Conservation (phyloP, 2,888 invertebrate genomes). For the Cylindroiulus punctatus region DNA sequence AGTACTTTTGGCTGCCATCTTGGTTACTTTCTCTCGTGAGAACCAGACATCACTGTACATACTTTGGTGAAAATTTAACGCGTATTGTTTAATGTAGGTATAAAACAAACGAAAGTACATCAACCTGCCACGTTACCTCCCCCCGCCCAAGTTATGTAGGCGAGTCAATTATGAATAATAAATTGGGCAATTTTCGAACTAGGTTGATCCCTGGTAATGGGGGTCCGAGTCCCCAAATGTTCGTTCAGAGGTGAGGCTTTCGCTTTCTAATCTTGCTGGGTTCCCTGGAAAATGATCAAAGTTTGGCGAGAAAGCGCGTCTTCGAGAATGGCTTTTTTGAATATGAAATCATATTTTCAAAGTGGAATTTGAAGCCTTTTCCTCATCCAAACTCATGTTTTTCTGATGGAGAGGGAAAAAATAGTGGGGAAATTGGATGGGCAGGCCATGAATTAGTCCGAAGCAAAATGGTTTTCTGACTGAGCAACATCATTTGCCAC, state of each 20-base stretch:
- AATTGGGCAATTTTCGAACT: background rate
- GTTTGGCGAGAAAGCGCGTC: slow-evolving; percentile 13
- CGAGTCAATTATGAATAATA: background rate
- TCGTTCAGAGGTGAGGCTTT: slow-evolving; percentile 20
- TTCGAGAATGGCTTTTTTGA: background rate
- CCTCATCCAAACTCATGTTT: slow-evolving; percentile 28
- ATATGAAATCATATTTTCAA: slow-evolving; percentile 29
- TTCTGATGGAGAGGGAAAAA: slow-evolving; percentile 26
- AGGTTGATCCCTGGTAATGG: background rate
- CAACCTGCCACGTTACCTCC: background rate
- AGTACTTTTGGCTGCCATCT: too few species aligned
- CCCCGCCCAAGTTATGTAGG: too few species aligned
- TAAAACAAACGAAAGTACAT: background rate
- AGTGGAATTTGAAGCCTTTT: slow-evolving; percentile 27
- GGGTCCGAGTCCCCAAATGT: background rate
- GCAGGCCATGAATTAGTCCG: slow-evolving; percentile 29
- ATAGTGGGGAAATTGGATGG: slow-evolving; percentile 17
- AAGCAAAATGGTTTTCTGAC: slow-evolving; percentile 34
- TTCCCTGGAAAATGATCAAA: background rate
- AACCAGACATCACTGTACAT: too few species aligned
- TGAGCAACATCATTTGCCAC: slow-evolving; percentile 26
- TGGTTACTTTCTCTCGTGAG: too few species aligned
- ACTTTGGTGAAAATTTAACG: too few species aligned
- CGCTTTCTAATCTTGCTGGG: background rate
- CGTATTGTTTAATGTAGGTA: too few species aligned